A percentile compares a stretch with the other conserved stretches of the same genome.
These are phyloP conservation scores for Drosophila kikkawai DNA, from an alignment of 1,140 invertebrate genomes.

Conservation along the genomic window DNA sequence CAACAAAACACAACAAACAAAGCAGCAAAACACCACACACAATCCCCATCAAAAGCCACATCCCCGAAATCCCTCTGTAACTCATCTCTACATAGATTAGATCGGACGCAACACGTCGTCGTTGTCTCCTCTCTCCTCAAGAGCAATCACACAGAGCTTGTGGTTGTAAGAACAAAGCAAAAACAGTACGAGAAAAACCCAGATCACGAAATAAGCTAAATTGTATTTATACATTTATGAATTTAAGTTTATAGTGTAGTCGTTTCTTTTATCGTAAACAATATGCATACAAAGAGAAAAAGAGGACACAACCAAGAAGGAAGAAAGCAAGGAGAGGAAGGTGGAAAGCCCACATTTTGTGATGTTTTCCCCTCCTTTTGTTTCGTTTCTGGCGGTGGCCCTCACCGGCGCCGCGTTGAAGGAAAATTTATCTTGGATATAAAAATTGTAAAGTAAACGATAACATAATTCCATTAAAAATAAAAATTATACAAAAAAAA, in stretches of 20 bases:
- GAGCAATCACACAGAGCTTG: constrained; percentile 9
- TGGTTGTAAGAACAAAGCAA: constrained; percentile 8
- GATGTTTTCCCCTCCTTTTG: constrained; percentile 12
- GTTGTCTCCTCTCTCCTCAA: constrained; percentile 1
- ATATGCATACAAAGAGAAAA: constrained; percentile 54
- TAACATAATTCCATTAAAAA: constrained; percentile 82
- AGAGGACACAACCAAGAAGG: constrained; percentile 31
- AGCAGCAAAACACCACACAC: constrained; percentile 18
- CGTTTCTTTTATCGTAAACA: constrained; percentile 69
- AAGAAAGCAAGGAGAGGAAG: constrained; percentile 10
- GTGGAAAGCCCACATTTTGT: constrained; percentile 3
- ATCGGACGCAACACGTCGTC: neutral
- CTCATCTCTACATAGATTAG: constrained; percentile 9
- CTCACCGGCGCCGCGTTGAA: constrained; percentile 8
- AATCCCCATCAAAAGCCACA: constrained; percentile 8
- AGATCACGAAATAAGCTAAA: constrained; percentile 60
- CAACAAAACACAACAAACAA: constrained; percentile 17
- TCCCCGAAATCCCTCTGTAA: constrained; percentile 11
- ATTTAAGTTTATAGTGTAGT: constrained; percentile 77
- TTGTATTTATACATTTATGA: constrained; percentile 77
- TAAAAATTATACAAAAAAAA: constrained; percentile 57
- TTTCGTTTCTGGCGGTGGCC: constrained; percentile 20
- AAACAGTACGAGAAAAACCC: constrained; percentile 16
- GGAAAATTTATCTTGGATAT: constrained; percentile 56
- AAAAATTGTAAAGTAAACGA: constrained; percentile 74